Percentiles rank a stretch among this genome's conserved stretches.
These are phyloP conservation scores for Musca domestica DNA, from an alignment of 1,140 invertebrate genomes.

Conservation along the genomic window DNA sequence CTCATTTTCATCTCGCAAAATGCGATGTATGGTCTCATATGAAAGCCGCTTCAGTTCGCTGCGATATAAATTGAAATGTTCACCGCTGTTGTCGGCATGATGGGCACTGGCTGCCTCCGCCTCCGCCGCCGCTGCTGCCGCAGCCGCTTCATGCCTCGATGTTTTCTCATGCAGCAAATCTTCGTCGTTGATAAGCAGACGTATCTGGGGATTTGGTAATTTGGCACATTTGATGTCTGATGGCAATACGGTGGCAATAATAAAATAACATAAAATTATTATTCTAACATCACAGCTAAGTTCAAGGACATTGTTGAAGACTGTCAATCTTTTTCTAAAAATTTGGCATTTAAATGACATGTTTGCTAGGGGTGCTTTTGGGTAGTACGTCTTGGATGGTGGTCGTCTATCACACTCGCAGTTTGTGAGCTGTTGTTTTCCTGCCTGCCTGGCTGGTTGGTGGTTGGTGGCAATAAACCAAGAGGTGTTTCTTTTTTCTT, in stretches of 20 bases:
- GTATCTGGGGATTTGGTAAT: constrained; percentile 22
- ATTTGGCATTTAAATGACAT: constrained; percentile 22
- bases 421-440: background rate
- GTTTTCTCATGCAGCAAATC: constrained; percentile 20
- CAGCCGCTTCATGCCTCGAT: constrained; percentile 20
- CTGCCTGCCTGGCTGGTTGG: background rate
- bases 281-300: constrained; percentile 17
- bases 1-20: constrained; percentile 47
- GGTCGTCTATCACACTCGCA: no score
- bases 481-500: background rate
- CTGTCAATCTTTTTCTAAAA: constrained; percentile 13
- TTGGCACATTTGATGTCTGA: constrained; percentile 13
- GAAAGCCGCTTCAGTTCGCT: constrained; percentile 23
- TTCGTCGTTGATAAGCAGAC: constrained; percentile 24
- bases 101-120: constrained; percentile 27
- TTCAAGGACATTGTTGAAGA: background rate
- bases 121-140: constrained; percentile 29
- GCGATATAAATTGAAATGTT: constrained; percentile 26
- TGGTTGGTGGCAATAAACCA: background rate
- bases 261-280: constrained; percentile 14
- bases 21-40: constrained; percentile 42
- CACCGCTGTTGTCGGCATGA: background rate
- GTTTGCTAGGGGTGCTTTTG: background rate
- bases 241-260: constrained; percentile 7
- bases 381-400: no score